phyloP scores from a whole-genome alignment of 2,113 vertebrate species.

The Athene cunicularia region DNA sequence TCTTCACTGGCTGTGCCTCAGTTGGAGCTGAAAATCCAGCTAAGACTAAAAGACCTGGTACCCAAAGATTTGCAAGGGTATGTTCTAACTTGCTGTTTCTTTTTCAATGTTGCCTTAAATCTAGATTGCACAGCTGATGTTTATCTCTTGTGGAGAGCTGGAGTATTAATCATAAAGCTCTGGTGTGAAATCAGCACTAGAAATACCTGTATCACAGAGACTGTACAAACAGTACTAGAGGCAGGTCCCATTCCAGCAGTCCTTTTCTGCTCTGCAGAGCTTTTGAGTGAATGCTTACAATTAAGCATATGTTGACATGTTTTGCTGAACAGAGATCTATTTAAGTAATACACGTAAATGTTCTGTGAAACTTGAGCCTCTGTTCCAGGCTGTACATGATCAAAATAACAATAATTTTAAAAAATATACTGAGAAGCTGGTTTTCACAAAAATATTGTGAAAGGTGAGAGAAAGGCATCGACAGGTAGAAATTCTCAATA shows the following conservation, averaged over 20 bases:
- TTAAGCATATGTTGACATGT: not conserved
- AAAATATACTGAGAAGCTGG: not conserved
- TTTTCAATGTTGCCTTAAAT: not conserved
- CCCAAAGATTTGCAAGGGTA: not conserved
- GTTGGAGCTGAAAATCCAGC: not conserved
- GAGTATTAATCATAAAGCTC: not conserved
- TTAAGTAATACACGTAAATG: not conserved
- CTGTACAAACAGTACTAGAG: not conserved
- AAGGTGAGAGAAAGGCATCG: not conserved
- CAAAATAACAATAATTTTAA: not conserved
- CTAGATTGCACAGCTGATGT: not conserved
- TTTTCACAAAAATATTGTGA: not conserved
- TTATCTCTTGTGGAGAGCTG: not conserved
- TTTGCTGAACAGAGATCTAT: not conserved
- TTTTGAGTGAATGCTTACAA: not conserved
- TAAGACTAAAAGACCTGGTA: not conserved
- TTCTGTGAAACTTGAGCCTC: not conserved
- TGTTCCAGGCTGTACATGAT: not conserved
- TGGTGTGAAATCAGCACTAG: not conserved
- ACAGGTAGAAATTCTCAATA: not conserved
- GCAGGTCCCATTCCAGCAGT: not conserved
- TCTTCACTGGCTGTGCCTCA: not conserved
- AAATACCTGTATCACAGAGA: not conserved
- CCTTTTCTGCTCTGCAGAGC: not conserved
- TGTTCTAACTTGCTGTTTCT: not conserved